phyloP scores from a whole-genome alignment of 2,113 vertebrate genomes.

The Mormyrus iriodes region DNA sequence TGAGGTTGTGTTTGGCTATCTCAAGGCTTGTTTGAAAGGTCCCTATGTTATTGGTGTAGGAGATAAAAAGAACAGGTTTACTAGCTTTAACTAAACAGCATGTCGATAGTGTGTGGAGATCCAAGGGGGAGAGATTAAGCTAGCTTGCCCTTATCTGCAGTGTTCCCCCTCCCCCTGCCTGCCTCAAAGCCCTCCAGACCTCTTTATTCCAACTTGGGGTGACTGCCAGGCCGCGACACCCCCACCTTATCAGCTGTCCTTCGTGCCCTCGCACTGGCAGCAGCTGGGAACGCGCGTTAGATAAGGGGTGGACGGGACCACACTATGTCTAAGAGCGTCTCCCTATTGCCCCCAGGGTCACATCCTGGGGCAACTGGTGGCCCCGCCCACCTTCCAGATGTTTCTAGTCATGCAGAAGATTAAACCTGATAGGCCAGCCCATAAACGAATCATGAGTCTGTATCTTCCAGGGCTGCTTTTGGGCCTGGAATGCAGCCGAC shows the following conservation, averaged over 20 bases:
- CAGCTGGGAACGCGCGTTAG: constrained; percentile 32
- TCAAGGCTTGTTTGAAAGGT: background rate
- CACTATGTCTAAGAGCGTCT: background rate
- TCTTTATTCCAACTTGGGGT: background rate
- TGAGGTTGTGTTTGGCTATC: background rate
- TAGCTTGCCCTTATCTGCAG: constrained; percentile 30
- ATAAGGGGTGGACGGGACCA: constrained; percentile 17
- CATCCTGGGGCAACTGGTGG: background rate
- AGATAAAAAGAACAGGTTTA: constrained; percentile 5
- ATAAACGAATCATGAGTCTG: background rate
- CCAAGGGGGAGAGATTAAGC: constrained; percentile 12
- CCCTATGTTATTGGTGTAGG: background rate
- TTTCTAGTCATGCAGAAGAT: constrained; percentile 2
- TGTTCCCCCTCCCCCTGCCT: background rate
- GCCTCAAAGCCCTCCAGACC: constrained; percentile 21
- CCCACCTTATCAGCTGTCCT: constrained; percentile 22
- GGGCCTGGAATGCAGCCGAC: background rate
- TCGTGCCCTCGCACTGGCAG: background rate
- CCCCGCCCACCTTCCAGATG: background rate
- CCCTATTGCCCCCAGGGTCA: background rate
- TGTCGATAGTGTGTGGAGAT: constrained; percentile 18
- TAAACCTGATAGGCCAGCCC: background rate
- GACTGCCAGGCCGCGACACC: background rate
- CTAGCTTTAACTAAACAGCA: constrained; percentile 1
- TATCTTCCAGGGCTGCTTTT: background rate